These are phyloP conservation scores for Lamellibrachia luymesi DNA, from an alignment of 1,140 invertebrate species.

Conservation along the genomic window DNA sequence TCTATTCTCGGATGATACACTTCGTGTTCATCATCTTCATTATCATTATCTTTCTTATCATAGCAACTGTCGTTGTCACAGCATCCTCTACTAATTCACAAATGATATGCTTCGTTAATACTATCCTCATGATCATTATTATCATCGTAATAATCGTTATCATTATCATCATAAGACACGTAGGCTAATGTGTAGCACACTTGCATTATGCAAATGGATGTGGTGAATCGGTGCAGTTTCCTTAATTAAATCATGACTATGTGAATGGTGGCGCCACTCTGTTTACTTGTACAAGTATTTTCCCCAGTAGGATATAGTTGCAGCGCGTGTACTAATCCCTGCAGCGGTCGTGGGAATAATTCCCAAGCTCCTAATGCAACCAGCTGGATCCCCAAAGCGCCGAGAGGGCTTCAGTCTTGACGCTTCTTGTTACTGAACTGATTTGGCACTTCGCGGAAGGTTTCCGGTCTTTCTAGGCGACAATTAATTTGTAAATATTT, in stretches of 20 bases:
- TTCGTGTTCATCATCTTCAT: not conserved
- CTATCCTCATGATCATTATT: not conserved
- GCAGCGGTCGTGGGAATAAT: not conserved
- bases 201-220: no score
- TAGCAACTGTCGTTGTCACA: no score
- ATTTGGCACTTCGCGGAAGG: not conserved
- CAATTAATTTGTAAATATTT: not conserved
- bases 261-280: not conserved
- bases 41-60: not conserved
- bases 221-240: not conserved
- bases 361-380: not conserved
- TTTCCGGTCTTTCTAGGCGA: not conserved
- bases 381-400: not conserved
- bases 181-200: no score
- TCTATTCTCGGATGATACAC: not conserved
- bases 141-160: not conserved
- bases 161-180: not conserved
- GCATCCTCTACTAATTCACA: not conserved
- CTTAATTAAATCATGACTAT: not conserved
- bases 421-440: not conserved
- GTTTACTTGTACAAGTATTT: not conserved
- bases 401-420: not conserved
- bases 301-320: not conserved
- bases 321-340: not conserved
- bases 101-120: not conserved